Base-by-base conservation (phyloP, 2,113 vertebrate species). In the Siphamia tubifer region DNA sequence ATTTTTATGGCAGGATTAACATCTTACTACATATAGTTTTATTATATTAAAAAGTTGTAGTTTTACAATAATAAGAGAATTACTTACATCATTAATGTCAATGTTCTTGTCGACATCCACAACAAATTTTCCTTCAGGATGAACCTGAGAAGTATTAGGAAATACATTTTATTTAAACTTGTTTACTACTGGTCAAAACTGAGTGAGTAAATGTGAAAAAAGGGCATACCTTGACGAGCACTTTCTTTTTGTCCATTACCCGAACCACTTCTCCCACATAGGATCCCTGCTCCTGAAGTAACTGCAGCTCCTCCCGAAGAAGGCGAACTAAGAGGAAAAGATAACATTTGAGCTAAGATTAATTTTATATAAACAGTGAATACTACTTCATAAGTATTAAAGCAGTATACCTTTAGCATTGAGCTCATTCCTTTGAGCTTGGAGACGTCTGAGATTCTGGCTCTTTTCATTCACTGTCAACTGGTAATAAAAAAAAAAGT, bases 241-340 rank as follows among this genome's bases (percentile, higher is more conserved):
- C 98, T 74, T 99, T 99, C 90, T 99, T 99, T 90, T 99, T 99
- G 77, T 99, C 98, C 98, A 99, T 99, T 62, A 98, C 97, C 69
- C 97, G 93, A 15, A 99, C 98, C 47, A 99, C 98, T 76, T 99
- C 98, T 3, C 98, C 98, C 5, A 99, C 98, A 0, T 99, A 99
- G 32, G 98, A 99, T 0, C 98, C 98, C 90, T 99, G 98, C 57
- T 99, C 98, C 87, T 99, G 98, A 51, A 99, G 89, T 54, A 99
- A 81, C 92, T 99, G 98, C 56, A 99, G 92, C 87, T 99, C 98
- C 79, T 99, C 98, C 24, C 98, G 94, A 68, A 99, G 83, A 2
- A 99, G 90, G 20, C 98, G 95, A 68, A 99, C 98, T 99, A n/a
- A n/a, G n/a, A n/a, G n/a, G 72, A 25, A 32, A 32, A 0, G 0